Percentiles rank a stretch among this genome's conserved stretches.
phyloP scores from a whole-genome alignment of 2,797 vertebrate species.

The Xenops minutus region DNA sequence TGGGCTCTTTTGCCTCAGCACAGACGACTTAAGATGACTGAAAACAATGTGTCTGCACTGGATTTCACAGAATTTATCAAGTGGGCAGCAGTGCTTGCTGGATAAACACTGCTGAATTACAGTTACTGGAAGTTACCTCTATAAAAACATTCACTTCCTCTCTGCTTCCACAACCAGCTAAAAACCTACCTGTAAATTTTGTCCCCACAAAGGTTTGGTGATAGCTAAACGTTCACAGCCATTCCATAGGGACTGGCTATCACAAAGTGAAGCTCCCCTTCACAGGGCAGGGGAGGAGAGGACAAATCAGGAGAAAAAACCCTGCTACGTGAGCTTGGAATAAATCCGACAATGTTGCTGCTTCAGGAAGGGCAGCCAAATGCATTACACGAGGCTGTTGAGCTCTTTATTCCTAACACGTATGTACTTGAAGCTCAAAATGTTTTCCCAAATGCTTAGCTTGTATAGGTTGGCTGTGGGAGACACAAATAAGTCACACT shows the following conservation, averaged over 20 bases:
- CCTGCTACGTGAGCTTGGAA: background rate
- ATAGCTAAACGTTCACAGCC: background rate
- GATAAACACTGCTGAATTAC: background rate
- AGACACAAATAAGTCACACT: background rate
- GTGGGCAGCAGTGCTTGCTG: background rate
- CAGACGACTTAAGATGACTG: background rate
- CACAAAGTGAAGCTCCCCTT: background rate
- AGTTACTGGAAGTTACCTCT: background rate
- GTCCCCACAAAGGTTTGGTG: background rate
- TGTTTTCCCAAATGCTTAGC: background rate
- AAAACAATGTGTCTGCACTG: background rate
- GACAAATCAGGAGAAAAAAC: background rate
- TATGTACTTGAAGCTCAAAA: background rate
- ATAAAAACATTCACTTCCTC: background rate
- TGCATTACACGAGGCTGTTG: background rate
- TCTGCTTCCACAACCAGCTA: background rate
- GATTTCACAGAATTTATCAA: background rate
- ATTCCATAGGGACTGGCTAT: background rate
- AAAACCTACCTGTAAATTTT: background rate
- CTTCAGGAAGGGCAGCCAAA: background rate
- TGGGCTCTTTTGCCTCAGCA: background rate
- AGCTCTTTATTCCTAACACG: background rate
- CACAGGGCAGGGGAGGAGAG: background rate
- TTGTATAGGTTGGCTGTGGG: background rate
- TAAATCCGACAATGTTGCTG: background rate